These are phyloP conservation scores for Drosophila tanythrix DNA, from an alignment of 2,888 invertebrate genomes.

Conservation along the genomic window DNA sequence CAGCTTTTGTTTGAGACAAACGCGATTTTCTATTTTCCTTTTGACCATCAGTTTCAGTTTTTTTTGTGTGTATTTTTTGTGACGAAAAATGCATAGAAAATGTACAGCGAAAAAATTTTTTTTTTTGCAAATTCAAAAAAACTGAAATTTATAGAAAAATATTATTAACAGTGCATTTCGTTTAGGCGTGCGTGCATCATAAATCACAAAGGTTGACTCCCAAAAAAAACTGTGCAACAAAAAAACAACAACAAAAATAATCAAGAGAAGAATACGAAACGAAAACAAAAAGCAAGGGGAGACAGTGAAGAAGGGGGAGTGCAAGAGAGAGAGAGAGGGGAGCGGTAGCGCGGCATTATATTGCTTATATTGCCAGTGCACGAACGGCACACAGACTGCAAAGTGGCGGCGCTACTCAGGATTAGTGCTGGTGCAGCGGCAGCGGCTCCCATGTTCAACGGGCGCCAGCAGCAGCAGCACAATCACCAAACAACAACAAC, in stretches of 20 bases:
- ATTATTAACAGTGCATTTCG: conserved; percentile 7
- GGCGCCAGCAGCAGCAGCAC: conserved; percentile 68
- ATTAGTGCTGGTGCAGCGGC: conserved; percentile 78
- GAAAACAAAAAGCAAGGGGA: conserved; percentile 32
- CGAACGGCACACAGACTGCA: conserved; percentile 68
- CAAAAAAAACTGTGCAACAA: conserved; percentile 19
- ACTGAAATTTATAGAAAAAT: conserved; percentile 24
- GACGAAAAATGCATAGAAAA: conserved; percentile 74
- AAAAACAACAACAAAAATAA: conserved; percentile 59
- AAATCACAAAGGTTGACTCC: conserved; percentile 20
- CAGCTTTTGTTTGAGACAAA: conserved; percentile 49
- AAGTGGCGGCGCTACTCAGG: conserved; percentile 78
- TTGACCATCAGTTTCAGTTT: conserved; percentile 56
- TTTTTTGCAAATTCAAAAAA: conserved; percentile 42
- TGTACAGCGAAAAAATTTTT: conserved; percentile 46
- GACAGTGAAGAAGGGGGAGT: conserved; percentile 15
- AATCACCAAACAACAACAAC: conserved; percentile 50
- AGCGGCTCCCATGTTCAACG: conserved; percentile 76
- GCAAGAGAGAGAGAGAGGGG: conserved; percentile 13
- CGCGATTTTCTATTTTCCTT: conserved; percentile 74
- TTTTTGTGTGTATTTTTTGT: conserved; percentile 77
- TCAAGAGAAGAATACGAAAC: conserved; percentile 36
- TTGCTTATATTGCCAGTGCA: conserved; percentile 69
- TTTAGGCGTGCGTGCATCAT: conserved; percentile 34
- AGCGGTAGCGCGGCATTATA: conserved; percentile 57